phyloP scores from a whole-genome alignment of 1,140 invertebrate species.

The Fopius arisanus region DNA sequence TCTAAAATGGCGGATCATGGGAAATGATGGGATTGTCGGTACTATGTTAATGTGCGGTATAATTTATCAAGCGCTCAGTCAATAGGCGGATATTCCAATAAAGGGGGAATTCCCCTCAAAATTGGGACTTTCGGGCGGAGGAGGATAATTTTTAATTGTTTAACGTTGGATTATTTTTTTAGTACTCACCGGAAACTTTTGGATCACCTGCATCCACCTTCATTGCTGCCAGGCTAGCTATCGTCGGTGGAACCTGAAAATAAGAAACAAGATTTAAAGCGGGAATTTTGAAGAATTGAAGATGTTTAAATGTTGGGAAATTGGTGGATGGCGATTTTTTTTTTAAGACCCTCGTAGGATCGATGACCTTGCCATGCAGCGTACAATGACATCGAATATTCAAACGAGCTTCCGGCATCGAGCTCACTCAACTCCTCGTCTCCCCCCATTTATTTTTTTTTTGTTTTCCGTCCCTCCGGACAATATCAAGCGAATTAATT shows the following conservation, averaged over 20 bases:
- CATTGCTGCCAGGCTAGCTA: constrained; percentile 61
- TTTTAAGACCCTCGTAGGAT: constrained; percentile 41
- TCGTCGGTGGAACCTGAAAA: constrained; percentile 58
- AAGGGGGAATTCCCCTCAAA: constrained; percentile 56
- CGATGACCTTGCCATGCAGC: constrained; percentile 52
- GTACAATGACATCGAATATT: constrained; percentile 58
- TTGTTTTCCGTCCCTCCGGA: background rate
- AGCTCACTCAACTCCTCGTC: constrained; percentile 19
- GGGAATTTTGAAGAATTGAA: too few relatives aligned
- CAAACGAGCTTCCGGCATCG: constrained; percentile 42
- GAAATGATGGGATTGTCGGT: background rate
- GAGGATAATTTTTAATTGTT: constrained; percentile 22
- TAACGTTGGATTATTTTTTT: background rate
- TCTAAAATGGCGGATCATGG: background rate
- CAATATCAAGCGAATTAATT: constrained; percentile 26
- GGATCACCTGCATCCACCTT: constrained; percentile 62
- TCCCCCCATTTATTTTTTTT: constrained; percentile 16
- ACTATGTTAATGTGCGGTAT: constrained; percentile 56
- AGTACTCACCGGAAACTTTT: constrained; percentile 63
- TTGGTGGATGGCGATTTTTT: constrained; percentile 18
- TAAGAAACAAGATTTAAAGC: constrained; percentile 28
- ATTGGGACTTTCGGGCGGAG: constrained; percentile 29
- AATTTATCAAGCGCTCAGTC: constrained; percentile 60
- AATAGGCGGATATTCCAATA: constrained; percentile 66
- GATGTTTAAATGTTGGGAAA: background rate